Percentiles rank a stretch among this genome's conserved stretches.
phyloP scores from a whole-genome alignment of 2,888 invertebrate genomes.

The Andrena minutula region DNA sequence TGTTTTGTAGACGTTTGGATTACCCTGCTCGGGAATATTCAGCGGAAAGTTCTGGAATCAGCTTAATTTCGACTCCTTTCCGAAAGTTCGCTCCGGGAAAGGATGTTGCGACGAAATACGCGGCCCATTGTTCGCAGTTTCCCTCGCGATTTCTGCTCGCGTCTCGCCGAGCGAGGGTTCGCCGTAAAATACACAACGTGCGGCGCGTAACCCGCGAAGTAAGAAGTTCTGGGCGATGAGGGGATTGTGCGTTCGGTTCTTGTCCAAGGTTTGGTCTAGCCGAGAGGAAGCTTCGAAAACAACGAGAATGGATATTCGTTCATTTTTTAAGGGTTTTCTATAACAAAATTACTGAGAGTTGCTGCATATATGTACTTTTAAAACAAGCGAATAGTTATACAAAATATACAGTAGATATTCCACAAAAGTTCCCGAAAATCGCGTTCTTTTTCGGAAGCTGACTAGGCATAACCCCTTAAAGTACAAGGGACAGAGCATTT shows the following conservation, averaged over 20 bases:
- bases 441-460: too few relatives aligned
- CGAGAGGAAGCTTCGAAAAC: neutral
- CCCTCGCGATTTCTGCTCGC: neutral
- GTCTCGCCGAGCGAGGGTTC: neutral
- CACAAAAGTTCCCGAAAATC: too few relatives aligned
- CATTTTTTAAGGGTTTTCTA: too few relatives aligned
- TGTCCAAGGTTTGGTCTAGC: constrained; percentile 2
- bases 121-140: neutral
- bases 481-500: too few relatives aligned
- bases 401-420: too few relatives aligned
- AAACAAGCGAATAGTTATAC: too few relatives aligned
- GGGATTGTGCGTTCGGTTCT: too few relatives aligned
- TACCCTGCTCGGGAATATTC: constrained; percentile 12
- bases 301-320: neutral
- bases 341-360: too few relatives aligned
- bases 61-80: constrained; percentile 35
- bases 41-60: constrained; percentile 12
- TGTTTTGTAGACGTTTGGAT: constrained; percentile 25
- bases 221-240: neutral
- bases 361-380: too few relatives aligned
- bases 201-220: neutral
- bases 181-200: neutral
- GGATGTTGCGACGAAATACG: constrained; percentile 17
- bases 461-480: too few relatives aligned
- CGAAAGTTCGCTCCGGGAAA: constrained; percentile 19